Base-by-base conservation (phyloP, 1,140 invertebrate genomes). In the Aethina tumida region DNA sequence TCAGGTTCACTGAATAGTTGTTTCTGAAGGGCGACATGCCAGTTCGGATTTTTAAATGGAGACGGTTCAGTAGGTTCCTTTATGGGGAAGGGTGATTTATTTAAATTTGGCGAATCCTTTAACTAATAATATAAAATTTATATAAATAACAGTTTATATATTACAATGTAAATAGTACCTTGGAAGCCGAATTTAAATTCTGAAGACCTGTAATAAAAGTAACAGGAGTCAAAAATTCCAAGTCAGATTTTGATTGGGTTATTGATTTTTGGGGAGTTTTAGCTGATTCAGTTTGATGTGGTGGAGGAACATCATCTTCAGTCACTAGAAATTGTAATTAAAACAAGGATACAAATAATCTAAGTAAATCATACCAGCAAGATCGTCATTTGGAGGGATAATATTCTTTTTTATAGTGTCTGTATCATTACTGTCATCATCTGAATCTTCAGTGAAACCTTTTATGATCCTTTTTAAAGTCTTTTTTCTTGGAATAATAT, bases 1-100 rank as follows among this genome's bases (percentile, higher is more conserved):
- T n/a, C n/a, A n/a, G n/a, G n/a, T n/a, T n/a, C 38, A 22, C 52
- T 43, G 35, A 68, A 66, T 14, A 66, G 41, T 34, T 67, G 62
- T 24, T 59, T 65, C 19, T 65, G 59, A 9, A 52, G 42, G 13
- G 45, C 37, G 3, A 14, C 15, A 33, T 41, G 42, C 21, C 41
- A 52, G 9, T 41, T 41, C 4, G 44, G 41, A n/a, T 45, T 29
- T 22, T 38, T 45, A 21, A 36, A 46, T 18, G 57, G 50, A 34
- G 56, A 62, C 27, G 51, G 53, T 32, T 43, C 49, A 41, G 34
- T 51, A 24, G 39, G 39, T 29, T 31, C 42, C 18, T 22, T 27
- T 44, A 37, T 39, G 49, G 43, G 10, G 33, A 42, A 7, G 19
- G 16, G 35, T 17, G 32, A 31, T 32, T 40, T 25, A 30, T 43